Conservation (phyloP, 2,113 vertebrate species). For the Lethenteron reissneri region DNA sequence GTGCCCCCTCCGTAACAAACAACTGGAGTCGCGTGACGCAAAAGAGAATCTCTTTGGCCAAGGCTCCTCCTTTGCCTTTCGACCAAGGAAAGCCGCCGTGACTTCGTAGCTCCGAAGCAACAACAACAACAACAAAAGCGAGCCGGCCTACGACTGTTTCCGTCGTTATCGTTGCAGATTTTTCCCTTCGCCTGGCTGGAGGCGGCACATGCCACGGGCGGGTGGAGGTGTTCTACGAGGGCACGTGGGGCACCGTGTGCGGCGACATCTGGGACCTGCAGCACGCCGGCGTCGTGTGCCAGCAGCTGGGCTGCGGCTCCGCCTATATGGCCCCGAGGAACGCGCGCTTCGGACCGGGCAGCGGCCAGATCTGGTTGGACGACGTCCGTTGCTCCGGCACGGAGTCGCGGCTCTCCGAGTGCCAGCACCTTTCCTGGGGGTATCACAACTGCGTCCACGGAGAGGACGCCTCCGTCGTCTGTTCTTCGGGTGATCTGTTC, state of each 20-base stretch:
- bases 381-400: background rate
- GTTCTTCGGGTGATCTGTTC: slow-evolving; percentile 13
- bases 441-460: slow-evolving; percentile 12
- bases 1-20: too few species aligned
- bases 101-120: too few species aligned
- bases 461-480: slow-evolving; percentile 17
- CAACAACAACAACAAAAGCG: too few species aligned
- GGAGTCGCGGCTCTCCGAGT: slow-evolving; percentile 13
- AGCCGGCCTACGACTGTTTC: too few species aligned
- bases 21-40: too few species aligned
- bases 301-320: slow-evolving; percentile 17
- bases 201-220: background rate
- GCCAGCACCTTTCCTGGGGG: slow-evolving; percentile 7
- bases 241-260: slow-evolving; percentile 3
- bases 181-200: background rate
- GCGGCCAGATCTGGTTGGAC: slow-evolving; percentile 13
- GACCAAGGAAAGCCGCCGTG: too few species aligned
- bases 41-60: too few species aligned
- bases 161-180: too few species aligned
- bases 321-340: slow-evolving; percentile 7
- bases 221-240: background rate
- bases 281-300: slow-evolving; percentile 15
- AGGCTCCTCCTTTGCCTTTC: too few species aligned
- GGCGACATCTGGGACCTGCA: slow-evolving; percentile 16
- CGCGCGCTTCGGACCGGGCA: slow-evolving; percentile 18